A percentile compares a stretch with the other conserved stretches of the same genome.
phyloP scores from a whole-genome alignment of 2,888 invertebrate species.

The Mimachlamys varia region DNA sequence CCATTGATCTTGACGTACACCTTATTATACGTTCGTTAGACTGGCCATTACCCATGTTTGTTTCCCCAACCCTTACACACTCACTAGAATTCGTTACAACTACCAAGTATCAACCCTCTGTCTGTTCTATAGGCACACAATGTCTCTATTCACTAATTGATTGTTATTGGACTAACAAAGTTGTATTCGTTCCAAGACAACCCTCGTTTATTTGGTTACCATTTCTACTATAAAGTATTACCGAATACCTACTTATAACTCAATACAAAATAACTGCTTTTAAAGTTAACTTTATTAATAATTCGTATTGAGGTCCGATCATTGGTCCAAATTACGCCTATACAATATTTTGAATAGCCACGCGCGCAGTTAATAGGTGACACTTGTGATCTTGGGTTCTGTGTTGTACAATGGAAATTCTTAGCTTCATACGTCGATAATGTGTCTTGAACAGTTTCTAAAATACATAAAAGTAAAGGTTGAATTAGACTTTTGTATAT shows the following conservation, averaged over 20 bases:
- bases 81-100: not conserved
- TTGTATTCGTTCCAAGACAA: not conserved
- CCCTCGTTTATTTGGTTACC: not conserved
- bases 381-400: not conserved
- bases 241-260: not conserved
- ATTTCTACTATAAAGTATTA: not conserved
- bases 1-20: not conserved
- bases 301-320: not conserved
- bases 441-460: too few species aligned
- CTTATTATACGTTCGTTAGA: not conserved
- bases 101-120: not conserved
- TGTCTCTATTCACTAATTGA: not conserved
- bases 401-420: not conserved
- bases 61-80: not conserved
- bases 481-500: not conserved
- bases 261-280: not conserved
- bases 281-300: not conserved
- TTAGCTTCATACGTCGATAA: not conserved
- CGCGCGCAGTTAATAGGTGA: not conserved
- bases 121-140: not conserved
- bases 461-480: too few species aligned
- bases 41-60: not conserved
- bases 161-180: not conserved
- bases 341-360: not conserved
- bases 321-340: not conserved